Evolutionary conservation across 2,797 vertebrate genomes (phyloP), one percentile per base, ranked within the genome.

Genomic region (Somateria mollissima): DNA sequence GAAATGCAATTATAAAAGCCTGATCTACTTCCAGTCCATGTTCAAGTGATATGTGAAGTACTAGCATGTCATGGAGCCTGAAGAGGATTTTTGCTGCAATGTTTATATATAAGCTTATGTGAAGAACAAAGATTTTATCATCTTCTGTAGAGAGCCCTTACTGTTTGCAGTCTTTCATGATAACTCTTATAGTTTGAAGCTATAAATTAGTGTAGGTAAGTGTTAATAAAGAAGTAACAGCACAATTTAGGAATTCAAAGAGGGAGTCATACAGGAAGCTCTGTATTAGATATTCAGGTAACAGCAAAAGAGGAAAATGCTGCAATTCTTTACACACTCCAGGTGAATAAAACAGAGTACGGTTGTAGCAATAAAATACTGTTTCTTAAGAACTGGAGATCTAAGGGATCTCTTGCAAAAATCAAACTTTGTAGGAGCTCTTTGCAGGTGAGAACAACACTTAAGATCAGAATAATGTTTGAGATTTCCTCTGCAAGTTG

Each of bases 151-250:
- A 83, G 45, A 80, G 58, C n/a, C n/a, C 67, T 95, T 76, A 82
- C 54, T 89, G 16, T 70, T 64, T 82, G 36, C 77, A 84, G 71
- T 61, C 73, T 67, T 86, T 90, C 73, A 30, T 57, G 94, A 90
- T 30, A 78, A 79, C 67, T 8, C n/a, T 92, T 60, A 30, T 6
- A 30, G 56, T 78, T 57, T 92, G 76, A 93, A 91, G 87, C 72
- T 89, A 22, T 76, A 81, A 88, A 88, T 86, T 67, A 76, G 30
- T 11, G 7, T 61, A 65, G 64, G 20, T 61, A 81, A 87, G 37
- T 75, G 51, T 84, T 76, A 91, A 79, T 76, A 93, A 93, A 51
- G 57, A 89, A 92, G 74, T 30, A 94, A 69, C n/a, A 78, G 51
- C 45, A 75, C 25, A 78, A 54, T 39, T 82, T 58, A 47, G 11